Base-by-base conservation (phyloP, 2,888 invertebrate species). In the Zaprionus bogoriensis region DNA sequence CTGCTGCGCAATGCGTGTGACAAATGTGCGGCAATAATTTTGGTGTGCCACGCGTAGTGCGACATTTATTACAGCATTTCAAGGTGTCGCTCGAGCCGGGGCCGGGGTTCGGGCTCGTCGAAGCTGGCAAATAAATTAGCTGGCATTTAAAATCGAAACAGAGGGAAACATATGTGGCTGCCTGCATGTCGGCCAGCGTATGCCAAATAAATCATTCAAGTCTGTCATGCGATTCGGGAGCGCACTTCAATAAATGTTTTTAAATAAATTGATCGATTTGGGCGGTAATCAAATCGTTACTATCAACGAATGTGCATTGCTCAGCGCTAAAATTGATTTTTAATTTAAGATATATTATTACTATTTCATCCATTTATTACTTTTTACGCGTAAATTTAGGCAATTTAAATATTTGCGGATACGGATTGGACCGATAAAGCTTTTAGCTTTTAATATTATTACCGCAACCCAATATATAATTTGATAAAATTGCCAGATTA, bases 21-120 rank as follows among this genome's bases (percentile, higher is more conserved):
- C 74, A 81, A 81, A 81, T 86, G 87, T 66, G 68, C 36, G 57
- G 84, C 87, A 80, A 81, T 81, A 86, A 77, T 65, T 81, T 80
- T 68, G 71, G 67, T 66, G 47, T 54, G 74, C 58, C 70, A 63
- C 59, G 82, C 64, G 72, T 63, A 72, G 76, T 78, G 69, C 74
- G 85, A 84, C 85, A 79, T 79, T 79, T 79, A 79, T 84, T 81
- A 79, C 78, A 77, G 64, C 62, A 63, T 81, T 74, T 71, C 50
- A 84, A 77, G 85, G 84, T 84, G 81, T 63, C 74, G 22, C 58
- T 65, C 67, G 58, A 60, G 28, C 62, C n/a, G n/a, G 36, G 25
- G 30, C 36, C 6, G n/a, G 14, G 12, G 36, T 45, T 52, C 9
- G 32, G 12, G 57, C 41, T 52, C 41, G 23, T 20, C 62, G 53